Conservation (phyloP, 1,140 invertebrate species). For the Subanguina moxae region DNA sequence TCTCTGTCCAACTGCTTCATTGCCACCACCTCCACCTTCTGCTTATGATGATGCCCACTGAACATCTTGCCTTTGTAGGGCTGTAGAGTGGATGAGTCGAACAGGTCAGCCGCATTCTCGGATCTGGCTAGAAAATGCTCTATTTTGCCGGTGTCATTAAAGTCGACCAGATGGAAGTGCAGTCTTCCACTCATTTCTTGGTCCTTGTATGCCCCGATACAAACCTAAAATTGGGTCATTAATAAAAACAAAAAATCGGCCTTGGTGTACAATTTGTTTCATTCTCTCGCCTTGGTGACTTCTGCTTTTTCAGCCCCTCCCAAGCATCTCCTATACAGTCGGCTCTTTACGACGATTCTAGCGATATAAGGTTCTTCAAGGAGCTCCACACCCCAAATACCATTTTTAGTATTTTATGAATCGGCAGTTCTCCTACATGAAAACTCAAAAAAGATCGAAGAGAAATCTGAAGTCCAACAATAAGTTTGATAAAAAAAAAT, state of each 20-base stretch:
- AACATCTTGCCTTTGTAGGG: conserved; percentile 12
- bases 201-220: conserved; percentile 32
- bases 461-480: too few species aligned
- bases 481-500: too few species aligned
- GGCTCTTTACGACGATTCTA: too few species aligned
- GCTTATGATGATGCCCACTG: conserved; percentile 7
- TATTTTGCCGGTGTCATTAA: conserved; percentile 37
- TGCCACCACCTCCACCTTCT: conserved; percentile 22
- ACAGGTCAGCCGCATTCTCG: conserved; percentile 22
- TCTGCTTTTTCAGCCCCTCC: too few species aligned
- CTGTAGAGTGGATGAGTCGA: conserved; percentile 17
- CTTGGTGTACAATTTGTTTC: not conserved
- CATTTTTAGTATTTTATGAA: too few species aligned
- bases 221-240: conserved; percentile 22
- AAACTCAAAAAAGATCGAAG: too few species aligned
- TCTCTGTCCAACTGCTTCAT: conserved; percentile 40
- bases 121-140: conserved; percentile 34
- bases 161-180: conserved; percentile 34
- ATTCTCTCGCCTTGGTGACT: too few species aligned
- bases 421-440: too few species aligned
- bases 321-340: too few species aligned
- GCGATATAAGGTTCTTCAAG: too few species aligned
- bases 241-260: too few species aligned
- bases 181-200: conserved; percentile 5
- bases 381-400: too few species aligned